phyloP scores from a whole-genome alignment of 2,888 invertebrate species.

The Drosophila hamatofila region DNA sequence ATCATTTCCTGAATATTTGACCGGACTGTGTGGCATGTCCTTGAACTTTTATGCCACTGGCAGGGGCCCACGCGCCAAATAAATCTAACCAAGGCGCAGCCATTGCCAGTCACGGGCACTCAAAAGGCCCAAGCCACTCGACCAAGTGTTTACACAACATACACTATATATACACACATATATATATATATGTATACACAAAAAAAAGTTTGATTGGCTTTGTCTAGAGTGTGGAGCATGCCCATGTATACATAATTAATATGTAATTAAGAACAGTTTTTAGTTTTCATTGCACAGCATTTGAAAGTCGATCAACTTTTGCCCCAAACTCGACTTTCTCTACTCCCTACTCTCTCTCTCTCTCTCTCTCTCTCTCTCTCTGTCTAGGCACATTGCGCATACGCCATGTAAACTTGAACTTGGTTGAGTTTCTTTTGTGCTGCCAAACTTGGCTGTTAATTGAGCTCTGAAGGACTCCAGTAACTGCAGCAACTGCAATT shows the following conservation, averaged over 20 bases:
- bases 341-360: neutral
- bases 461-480: slow-evolving; percentile 17
- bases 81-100: slow-evolving; percentile 41
- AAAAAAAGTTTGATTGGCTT: slow-evolving; percentile 14
- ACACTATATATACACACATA: neutral
- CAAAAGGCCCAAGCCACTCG: slow-evolving; percentile 29
- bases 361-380: neutral
- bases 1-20: slow-evolving; percentile 56
- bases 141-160: slow-evolving; percentile 26
- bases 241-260: slow-evolving; percentile 1
- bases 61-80: slow-evolving; percentile 51
- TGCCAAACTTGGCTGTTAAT: slow-evolving; percentile 18
- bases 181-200: neutral
- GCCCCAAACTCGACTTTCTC: too few species aligned
- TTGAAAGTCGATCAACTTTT: slow-evolving; percentile 6
- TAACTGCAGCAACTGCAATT: slow-evolving; percentile 37
- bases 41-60: slow-evolving; percentile 42
- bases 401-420: slow-evolving; percentile 65
- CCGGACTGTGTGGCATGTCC: slow-evolving; percentile 40
- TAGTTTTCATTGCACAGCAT: slow-evolving; percentile 11
- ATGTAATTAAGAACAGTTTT: slow-evolving; percentile 5
- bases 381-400: slow-evolving; percentile 50
- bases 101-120: slow-evolving; percentile 12
- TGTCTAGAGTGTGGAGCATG: neutral
- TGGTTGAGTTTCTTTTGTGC: slow-evolving; percentile 17